Evolutionary conservation across 2,888 invertebrate species (phyloP).

Genomic region (Noctua comes): DNA sequence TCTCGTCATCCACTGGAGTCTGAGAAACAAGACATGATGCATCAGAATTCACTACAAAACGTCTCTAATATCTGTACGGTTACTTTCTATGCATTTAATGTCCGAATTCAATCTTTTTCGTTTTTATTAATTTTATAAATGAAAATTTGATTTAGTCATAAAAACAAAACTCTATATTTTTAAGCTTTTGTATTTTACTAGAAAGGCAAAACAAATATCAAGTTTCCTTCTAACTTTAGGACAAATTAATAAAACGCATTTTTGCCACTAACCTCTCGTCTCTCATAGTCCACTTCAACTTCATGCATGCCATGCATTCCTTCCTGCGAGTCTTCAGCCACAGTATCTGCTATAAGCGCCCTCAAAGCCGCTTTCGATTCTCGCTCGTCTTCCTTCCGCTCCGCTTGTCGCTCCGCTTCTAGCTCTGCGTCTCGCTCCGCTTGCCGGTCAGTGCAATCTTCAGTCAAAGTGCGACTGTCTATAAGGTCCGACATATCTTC

Average conservation of each 20-base stretch:
- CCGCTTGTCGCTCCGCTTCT: not conserved
- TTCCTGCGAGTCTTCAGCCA: constrained; percentile 58
- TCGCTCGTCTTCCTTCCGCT: constrained; percentile 19
- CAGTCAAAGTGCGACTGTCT: constrained; percentile 45
- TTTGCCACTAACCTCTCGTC: constrained; percentile 41
- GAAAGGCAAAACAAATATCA: not conserved
- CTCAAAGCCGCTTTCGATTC: constrained; percentile 70
- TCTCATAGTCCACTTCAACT: constrained; percentile 62
- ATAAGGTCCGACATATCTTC: constrained; percentile 63
- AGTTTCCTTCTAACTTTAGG: not conserved
- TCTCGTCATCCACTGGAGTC: constrained; percentile 57
- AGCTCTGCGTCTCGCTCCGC: constrained; percentile 25
- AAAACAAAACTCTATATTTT: not conserved
- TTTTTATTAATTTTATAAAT: not conserved
- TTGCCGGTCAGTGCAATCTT: constrained; percentile 38
- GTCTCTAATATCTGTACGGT: not conserved
- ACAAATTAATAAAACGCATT: not conserved
- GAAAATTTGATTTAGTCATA: not conserved
- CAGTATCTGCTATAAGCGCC: constrained; percentile 67
- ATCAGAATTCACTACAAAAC: constrained; percentile 7
- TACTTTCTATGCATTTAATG: not conserved
- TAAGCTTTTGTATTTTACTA: not conserved
- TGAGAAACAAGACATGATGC: constrained; percentile 15
- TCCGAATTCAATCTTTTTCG: not conserved
- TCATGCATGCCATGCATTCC: constrained; percentile 68